A percentile compares a stretch with the other conserved stretches of the same genome.
Conservation (phyloP, 2,797 vertebrate species). For the Echiichthys vipera region DNA sequence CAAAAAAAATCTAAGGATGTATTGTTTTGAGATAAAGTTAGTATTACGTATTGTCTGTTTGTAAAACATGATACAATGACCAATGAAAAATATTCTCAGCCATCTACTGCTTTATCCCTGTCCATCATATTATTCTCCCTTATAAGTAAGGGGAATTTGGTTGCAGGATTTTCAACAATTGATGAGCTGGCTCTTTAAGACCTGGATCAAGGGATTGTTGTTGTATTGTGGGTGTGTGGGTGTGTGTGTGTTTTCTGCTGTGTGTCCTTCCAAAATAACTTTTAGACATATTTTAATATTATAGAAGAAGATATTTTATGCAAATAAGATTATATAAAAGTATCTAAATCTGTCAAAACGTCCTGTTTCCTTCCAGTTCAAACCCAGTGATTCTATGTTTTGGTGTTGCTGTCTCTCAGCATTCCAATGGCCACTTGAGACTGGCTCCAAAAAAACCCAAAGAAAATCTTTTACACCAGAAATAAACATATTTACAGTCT, state of each 20-base stretch:
- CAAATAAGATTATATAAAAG: background rate
- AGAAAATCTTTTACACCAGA: no score
- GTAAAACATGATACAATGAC: background rate
- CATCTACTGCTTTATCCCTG: background rate
- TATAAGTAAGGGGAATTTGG: background rate
- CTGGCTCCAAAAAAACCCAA: no score
- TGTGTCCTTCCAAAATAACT: background rate
- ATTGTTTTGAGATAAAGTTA: background rate
- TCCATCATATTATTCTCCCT: background rate
- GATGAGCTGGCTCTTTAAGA: conserved; percentile 59
- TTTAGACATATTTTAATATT: background rate
- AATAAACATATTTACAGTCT: no score
- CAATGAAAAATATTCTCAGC: background rate
- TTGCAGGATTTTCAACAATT: background rate
- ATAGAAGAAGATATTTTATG: background rate
- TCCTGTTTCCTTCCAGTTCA: background rate
- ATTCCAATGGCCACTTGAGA: no score
- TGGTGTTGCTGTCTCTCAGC: background rate
- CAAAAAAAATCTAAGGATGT: background rate
- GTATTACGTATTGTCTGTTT: background rate
- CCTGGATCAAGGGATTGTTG: conserved; percentile 26
- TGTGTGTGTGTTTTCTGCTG: background rate
- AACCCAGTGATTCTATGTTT: background rate
- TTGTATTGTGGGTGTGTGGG: conserved; percentile 1
- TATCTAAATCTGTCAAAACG: background rate